Conservation (phyloP, 2,797 vertebrate species). For the Acanthornis magna region DNA sequence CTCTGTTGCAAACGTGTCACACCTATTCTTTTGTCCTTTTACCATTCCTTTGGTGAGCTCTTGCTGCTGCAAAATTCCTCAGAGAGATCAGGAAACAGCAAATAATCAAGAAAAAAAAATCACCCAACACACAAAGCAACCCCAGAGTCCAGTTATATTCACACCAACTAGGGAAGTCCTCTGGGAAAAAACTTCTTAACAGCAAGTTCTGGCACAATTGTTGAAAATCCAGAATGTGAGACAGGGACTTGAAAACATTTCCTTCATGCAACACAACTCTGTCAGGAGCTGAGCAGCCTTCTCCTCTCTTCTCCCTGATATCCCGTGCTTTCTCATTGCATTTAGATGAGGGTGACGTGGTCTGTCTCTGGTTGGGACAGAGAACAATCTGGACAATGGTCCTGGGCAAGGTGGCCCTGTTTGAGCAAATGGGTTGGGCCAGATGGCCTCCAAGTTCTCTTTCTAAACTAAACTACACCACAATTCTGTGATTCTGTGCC, state of each 20-base stretch:
- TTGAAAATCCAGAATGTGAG: background rate
- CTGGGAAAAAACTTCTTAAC: background rate
- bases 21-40: background rate
- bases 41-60: background rate
- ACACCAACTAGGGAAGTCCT: background rate
- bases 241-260: background rate
- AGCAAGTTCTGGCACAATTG: background rate
- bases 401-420: background rate
- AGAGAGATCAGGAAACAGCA: background rate
- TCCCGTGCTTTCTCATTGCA: background rate
- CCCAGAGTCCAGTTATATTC: background rate
- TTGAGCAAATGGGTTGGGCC: background rate
- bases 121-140: background rate
- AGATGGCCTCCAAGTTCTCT: background rate
- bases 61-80: background rate
- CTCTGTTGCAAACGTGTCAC: background rate
- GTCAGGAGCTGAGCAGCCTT: background rate
- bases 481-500: background rate
- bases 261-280: background rate
- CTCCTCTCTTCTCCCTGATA: background rate
- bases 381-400: background rate
- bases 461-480: background rate
- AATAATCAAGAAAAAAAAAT: background rate
- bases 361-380: background rate
- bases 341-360: background rate